phyloP scores from a whole-genome alignment of 2,797 vertebrate genomes.

The Anguilla megastoma region DNA sequence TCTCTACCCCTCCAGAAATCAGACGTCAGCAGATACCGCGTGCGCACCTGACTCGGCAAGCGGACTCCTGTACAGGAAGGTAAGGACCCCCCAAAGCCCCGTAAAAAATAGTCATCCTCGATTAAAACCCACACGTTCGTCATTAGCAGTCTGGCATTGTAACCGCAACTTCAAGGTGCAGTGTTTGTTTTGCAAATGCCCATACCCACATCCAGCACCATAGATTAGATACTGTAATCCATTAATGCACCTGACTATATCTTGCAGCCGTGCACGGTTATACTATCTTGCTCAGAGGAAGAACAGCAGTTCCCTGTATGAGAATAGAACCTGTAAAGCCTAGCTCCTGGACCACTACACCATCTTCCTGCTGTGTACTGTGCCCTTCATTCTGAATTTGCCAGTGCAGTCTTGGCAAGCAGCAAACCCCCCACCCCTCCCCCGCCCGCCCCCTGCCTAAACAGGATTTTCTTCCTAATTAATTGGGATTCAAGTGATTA shows the following conservation, averaged over 20 bases:
- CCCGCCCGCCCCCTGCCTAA: not conserved
- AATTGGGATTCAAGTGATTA: not conserved
- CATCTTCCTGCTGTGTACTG: not conserved
- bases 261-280: not conserved
- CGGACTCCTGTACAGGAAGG: slow-evolving; percentile 13
- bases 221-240: not conserved
- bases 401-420: not conserved
- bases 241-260: not conserved
- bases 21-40: not conserved
- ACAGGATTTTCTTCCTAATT: not conserved
- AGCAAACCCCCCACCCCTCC: not conserved
- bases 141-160: not conserved
- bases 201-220: not conserved
- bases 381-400: not conserved
- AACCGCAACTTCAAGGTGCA: not conserved
- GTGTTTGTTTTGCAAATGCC: not conserved
- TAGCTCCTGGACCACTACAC: not conserved
- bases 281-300: not conserved
- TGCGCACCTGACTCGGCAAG: not conserved
- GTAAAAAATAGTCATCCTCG: not conserved
- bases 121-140: not conserved
- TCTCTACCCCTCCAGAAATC: slow-evolving; percentile 48
- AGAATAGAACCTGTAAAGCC: not conserved
- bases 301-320: not conserved
- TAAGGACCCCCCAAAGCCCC: not conserved